These are phyloP conservation scores for Acanthosoma haemorrhoidale DNA, from an alignment of 2,888 invertebrate genomes.

Conservation along the genomic window DNA sequence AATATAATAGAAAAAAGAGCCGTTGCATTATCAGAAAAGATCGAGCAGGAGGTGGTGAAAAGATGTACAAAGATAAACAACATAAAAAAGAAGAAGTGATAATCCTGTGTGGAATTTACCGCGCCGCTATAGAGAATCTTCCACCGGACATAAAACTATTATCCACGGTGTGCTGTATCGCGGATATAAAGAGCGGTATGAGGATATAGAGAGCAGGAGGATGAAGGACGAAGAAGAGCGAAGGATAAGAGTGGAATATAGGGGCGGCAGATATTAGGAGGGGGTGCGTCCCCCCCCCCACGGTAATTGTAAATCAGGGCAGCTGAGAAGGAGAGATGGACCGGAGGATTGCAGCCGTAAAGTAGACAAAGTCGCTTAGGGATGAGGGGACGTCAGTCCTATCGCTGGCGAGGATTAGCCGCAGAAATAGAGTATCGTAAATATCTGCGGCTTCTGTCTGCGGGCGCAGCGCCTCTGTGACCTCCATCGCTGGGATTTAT, in stretches of 20 bases:
- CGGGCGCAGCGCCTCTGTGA: not conserved
- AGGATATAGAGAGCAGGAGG: not conserved
- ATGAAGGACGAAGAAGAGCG: conserved; percentile 8
- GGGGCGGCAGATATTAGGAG: not conserved
- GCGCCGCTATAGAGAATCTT: not conserved
- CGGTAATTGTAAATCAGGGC: conserved; percentile 25
- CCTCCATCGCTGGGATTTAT: not conserved
- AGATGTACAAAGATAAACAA: conserved; percentile 2
- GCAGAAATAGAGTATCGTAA: conserved; percentile 29
- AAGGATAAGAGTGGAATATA: conserved; percentile 6
- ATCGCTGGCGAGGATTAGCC: conserved; percentile 23
- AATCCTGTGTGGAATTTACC: not conserved
- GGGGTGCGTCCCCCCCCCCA: no score
- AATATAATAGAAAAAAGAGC: no score
- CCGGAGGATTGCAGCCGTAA: conserved; percentile 20
- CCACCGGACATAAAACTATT: not conserved
- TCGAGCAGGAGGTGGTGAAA: not conserved
- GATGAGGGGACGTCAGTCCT: conserved; percentile 23
- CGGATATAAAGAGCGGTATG: not conserved
- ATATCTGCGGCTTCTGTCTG: conserved; percentile 4
- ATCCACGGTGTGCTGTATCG: not conserved
- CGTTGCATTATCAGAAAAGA: not conserved
- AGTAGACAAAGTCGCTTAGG: conserved; percentile 28
- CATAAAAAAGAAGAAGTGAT: not conserved
- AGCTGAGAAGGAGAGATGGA: not conserved